Evolutionary conservation across 2,113 vertebrate genomes (phyloP), one percentile per base, ranked within the genome.

Genomic region (Strix uralensis): DNA sequence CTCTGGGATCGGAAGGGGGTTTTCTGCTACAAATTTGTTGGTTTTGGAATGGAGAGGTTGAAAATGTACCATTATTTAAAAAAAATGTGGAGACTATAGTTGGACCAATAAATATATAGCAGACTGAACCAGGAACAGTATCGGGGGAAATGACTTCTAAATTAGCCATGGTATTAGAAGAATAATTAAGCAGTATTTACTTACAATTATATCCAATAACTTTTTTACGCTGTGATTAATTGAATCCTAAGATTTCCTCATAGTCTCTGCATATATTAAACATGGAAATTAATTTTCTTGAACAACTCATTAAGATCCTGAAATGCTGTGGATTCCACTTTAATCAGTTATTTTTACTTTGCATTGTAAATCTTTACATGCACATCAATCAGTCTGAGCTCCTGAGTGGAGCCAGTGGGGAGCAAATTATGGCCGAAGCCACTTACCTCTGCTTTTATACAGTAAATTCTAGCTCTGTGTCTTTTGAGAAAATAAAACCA

Each of bases 121-220:
- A 81, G 81, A 40, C 83, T 49, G 94, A 92, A 94, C 10, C 63
- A 36, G 84, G 49, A 83, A 4, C 11, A 61, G 51, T 6, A 27
- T 66, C 26, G 3, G 46, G 59, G 81, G 92, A 93, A 96, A 96
- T 17, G 29, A 62, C 49, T 81, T 90, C n/a, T 36, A 59, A 95
- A 92, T 96, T 88, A 74, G 42, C 86, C 67, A 32, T 49, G 65
- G 85, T 85, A 83, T 85, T 94, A 89, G 88, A 87, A 92, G 72
- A 97, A 93, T 89, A 93, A 96, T 96, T 92, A 97, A 95, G 75
- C 59, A 91, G 54, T 96, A 95, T 96, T 97, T 81, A 70, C 75
- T 93, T 92, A 81, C 47, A 96, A 87, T 95, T 96, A 93, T 67
- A 69, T 44, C 88, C 86, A 85, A 93, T 93, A 88, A n/a, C 71